Evolutionary conservation across 2,113 vertebrate species (phyloP).

Genomic region (Anthoscopus minutus): DNA sequence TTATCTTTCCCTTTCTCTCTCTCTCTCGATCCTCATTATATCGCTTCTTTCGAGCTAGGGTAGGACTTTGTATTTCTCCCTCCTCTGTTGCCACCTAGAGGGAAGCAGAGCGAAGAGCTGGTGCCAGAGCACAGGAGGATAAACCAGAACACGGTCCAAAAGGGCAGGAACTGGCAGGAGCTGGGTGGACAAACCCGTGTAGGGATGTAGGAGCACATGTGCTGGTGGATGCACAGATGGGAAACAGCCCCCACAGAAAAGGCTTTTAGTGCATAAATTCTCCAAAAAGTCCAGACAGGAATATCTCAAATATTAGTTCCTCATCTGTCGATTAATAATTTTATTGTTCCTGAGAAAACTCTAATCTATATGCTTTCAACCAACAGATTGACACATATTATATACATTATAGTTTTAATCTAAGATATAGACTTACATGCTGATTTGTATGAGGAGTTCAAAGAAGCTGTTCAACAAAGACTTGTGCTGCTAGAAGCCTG

Average conservation of each 20-base stretch:
- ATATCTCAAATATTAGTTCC: not conserved
- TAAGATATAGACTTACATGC: not conserved
- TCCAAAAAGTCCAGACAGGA: not conserved
- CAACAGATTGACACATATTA: not conserved
- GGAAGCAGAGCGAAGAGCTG: not conserved
- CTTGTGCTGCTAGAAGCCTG: not conserved
- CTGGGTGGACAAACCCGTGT: rapidly evolving
- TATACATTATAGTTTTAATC: not conserved
- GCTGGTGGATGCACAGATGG: not conserved
- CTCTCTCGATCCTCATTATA: not conserved
- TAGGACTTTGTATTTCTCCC: not conserved
- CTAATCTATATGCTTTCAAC: not conserved
- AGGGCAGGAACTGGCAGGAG: not conserved
- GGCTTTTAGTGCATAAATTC: not conserved
- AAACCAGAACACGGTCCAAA: not conserved
- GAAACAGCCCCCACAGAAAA: not conserved
- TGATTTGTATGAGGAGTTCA: not conserved
- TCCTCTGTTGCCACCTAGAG: slow-evolving; percentile 45
- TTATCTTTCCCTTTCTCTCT: not conserved
- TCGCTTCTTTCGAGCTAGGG: not conserved
- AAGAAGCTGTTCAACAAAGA: not conserved
- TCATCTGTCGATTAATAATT: not conserved
- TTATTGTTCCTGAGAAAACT: not conserved
- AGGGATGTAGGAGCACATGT: not conserved
- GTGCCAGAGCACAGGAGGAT: rapidly evolving